These are phyloP conservation scores for Vidua macroura DNA, from an alignment of 2,113 vertebrate species.

Conservation along the genomic window DNA sequence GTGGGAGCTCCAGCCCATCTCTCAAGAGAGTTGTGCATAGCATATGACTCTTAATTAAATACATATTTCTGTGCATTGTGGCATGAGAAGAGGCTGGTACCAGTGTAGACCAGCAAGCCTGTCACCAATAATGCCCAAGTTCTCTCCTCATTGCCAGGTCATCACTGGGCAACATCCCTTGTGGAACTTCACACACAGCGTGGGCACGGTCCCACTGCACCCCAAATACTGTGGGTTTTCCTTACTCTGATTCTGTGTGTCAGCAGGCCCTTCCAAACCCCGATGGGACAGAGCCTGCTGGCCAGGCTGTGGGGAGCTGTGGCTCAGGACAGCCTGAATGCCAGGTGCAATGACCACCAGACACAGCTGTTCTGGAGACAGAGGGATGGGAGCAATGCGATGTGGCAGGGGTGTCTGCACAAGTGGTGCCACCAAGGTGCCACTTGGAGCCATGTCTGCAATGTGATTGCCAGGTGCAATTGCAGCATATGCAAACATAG, in stretches of 20 bases:
- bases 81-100: background rate
- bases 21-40: background rate
- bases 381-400: background rate
- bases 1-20: background rate
- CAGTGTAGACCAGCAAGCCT: background rate
- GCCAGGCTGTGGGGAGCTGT: background rate
- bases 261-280: background rate
- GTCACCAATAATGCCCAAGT: background rate
- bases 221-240: background rate
- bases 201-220: background rate
- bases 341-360: background rate
- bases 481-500: background rate
- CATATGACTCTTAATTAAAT: background rate
- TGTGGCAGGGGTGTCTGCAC: background rate
- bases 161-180: background rate
- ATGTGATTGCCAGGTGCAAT: background rate
- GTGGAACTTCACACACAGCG: accelerated
- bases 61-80: background rate
- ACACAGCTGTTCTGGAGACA: accelerated
- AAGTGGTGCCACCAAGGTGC: background rate
- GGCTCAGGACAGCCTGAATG: background rate
- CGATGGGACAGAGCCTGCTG: background rate
- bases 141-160: background rate
- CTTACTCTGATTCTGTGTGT: background rate
- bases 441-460: background rate